Conservation (phyloP, 1,140 invertebrate genomes). For the Bombus balteatus region DNA sequence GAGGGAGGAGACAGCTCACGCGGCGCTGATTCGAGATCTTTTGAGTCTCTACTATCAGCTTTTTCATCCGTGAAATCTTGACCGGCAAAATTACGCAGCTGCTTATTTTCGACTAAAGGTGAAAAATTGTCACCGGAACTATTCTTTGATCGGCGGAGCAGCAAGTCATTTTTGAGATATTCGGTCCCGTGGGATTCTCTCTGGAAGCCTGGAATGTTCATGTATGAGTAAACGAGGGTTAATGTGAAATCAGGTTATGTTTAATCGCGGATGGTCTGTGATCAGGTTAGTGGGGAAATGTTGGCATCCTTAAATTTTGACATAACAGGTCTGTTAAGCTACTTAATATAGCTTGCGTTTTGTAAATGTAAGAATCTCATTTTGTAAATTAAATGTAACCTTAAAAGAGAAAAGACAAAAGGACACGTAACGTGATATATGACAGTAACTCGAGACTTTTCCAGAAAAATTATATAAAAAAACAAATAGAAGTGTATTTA, state of each 20-base stretch:
- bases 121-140: conserved; percentile 12
- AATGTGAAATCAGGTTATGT: background rate
- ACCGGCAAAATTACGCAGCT: background rate
- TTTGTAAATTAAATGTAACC: too few species aligned
- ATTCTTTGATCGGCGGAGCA: background rate
- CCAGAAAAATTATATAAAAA: too few species aligned
- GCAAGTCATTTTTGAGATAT: background rate
- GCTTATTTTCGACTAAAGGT: conserved; percentile 19
- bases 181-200: background rate
- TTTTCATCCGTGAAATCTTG: conserved; percentile 37
- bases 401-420: too few species aligned
- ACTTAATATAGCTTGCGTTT: too few species aligned
- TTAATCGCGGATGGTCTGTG: too few species aligned
- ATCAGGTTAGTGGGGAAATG: background rate
- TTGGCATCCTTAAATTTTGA: background rate
- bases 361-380: too few species aligned
- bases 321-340: too few species aligned
- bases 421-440: too few species aligned
- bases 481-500: too few species aligned
- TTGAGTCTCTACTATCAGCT: conserved; percentile 6
- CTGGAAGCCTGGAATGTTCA: conserved; percentile 43
- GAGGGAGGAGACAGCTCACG: conserved; percentile 31
- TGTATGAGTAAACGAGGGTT: background rate
- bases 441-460: too few species aligned
- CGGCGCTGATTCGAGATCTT: conserved; percentile 34